A percentile compares a stretch with the other conserved stretches of the same genome.
Conservation (phyloP, 2,888 invertebrate species). For the Watsonalla cultraria region DNA sequence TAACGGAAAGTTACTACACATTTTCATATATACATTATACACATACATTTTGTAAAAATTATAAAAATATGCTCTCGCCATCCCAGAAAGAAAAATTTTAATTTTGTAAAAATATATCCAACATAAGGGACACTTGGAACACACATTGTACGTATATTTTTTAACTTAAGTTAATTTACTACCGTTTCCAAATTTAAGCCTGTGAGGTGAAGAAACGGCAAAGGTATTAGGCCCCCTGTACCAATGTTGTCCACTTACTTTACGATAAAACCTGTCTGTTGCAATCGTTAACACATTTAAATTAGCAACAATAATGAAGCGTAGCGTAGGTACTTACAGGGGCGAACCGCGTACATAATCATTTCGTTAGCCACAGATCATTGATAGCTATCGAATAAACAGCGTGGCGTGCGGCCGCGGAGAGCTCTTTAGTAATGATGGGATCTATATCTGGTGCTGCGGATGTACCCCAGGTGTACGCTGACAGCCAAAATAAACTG, state of each 20-base stretch:
- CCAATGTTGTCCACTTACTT: neutral
- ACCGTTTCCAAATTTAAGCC: too few relatives aligned
- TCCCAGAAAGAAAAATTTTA: too few relatives aligned
- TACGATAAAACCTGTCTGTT: neutral
- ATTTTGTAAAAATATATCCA: too few relatives aligned
- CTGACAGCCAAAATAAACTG: conserved; percentile 73
- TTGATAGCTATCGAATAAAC: conserved; percentile 50
- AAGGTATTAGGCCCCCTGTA: too few relatives aligned
- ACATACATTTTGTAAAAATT: too few relatives aligned
- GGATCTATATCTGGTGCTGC: conserved; percentile 66
- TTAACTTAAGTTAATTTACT: too few relatives aligned
- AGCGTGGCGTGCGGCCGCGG: conserved; percentile 13
- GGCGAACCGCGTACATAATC: conserved; percentile 25
- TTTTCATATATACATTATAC: too few relatives aligned
- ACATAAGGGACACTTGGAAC: too few relatives aligned
- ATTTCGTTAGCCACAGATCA: conserved; percentile 37
- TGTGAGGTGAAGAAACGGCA: too few relatives aligned
- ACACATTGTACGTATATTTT: too few relatives aligned
- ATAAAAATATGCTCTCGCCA: too few relatives aligned
- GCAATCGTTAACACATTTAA: conserved; percentile 9
- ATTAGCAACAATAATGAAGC: conserved; percentile 10
- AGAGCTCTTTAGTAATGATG: conserved; percentile 42
- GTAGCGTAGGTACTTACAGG: conserved; percentile 6
- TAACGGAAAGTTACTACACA: too few relatives aligned
- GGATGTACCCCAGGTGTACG: conserved; percentile 63